Percentiles rank a stretch among this genome's conserved stretches.
Conservation (phyloP, 2,888 invertebrate species). For the Rhingia rostrata region DNA sequence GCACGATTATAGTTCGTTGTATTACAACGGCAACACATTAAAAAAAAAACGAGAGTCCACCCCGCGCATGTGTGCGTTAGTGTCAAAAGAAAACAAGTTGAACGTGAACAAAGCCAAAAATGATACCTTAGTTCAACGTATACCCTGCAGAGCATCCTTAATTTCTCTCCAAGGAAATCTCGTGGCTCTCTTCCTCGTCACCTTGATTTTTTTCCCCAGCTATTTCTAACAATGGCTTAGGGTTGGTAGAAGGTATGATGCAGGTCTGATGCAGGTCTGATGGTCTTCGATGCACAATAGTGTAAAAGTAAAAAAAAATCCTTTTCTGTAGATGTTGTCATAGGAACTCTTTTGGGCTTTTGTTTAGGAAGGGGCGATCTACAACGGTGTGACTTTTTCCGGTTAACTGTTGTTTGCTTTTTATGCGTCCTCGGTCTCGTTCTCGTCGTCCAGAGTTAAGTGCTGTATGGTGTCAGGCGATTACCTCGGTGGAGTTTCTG, state of each 20-base stretch:
- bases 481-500: conserved; percentile 26
- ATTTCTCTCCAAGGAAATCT: conserved; percentile 57
- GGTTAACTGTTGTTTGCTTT: conserved; percentile 20
- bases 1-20: conserved; percentile 3
- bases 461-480: conserved; percentile 64
- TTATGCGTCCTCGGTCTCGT: background rate
- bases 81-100: background rate
- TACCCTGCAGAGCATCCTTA: conserved; percentile 38
- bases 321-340: background rate
- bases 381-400: conserved; percentile 28
- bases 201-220: conserved; percentile 37
- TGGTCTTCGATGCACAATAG: conserved; percentile 5
- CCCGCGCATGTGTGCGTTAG: too few relatives aligned
- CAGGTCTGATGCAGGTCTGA: background rate
- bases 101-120: background rate
- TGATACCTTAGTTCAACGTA: background rate
- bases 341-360: conserved; percentile 44
- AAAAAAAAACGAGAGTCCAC: too few relatives aligned
- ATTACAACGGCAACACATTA: background rate
- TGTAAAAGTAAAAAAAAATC: conserved; percentile 43
- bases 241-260: background rate
- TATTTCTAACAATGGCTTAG: background rate
- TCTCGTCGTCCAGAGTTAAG: conserved; percentile 27
- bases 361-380: conserved; percentile 26
- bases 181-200: conserved; percentile 61